Conservation (phyloP, 2,113 vertebrate species). For the Scatophagus argus region DNA sequence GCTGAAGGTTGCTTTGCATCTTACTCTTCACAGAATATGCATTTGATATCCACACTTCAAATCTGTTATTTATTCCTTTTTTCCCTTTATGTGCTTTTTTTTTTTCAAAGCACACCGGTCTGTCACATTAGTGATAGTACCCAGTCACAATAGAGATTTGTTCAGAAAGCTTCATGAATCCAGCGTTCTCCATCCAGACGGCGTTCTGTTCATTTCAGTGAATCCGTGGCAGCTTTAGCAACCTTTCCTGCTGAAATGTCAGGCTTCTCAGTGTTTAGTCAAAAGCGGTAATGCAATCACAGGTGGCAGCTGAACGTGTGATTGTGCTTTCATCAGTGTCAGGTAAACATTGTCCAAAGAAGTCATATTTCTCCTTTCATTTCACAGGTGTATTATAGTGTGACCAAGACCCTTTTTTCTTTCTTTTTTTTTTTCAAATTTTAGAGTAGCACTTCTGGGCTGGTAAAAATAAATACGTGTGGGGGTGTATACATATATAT, state of each 20-base stretch:
- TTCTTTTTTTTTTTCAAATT: not conserved
- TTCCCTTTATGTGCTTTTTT: no score
- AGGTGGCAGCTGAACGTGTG: slow-evolving; percentile 41
- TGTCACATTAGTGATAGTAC: not conserved
- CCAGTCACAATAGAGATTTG: slow-evolving; percentile 7
- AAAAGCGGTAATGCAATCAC: slow-evolving; percentile 59
- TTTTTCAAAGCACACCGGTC: not conserved
- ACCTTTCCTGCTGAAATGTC: slow-evolving; percentile 71
- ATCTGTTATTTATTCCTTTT: slow-evolving; percentile 17
- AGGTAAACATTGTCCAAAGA: slow-evolving; percentile 49
- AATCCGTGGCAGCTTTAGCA: slow-evolving; percentile 44
- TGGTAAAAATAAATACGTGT: not conserved
- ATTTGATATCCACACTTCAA: slow-evolving; percentile 4
- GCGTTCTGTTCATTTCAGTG: slow-evolving; percentile 22
- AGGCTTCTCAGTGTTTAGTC: slow-evolving; percentile 47
- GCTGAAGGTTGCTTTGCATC: slow-evolving; percentile 19
- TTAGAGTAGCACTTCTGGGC: not conserved
- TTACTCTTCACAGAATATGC: not conserved
- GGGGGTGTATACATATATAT: no score
- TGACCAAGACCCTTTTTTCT: slow-evolving; percentile 1
- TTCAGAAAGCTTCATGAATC: slow-evolving; percentile 27
- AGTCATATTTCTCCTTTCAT: slow-evolving; percentile 24
- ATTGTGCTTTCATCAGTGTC: slow-evolving; percentile 46
- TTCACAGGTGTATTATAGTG: not conserved
- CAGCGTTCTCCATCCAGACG: not conserved